A percentile compares a stretch with the other conserved stretches of the same genome.
phyloP scores from a whole-genome alignment of 1,140 invertebrate species.

The Drosophila lacertosa region DNA sequence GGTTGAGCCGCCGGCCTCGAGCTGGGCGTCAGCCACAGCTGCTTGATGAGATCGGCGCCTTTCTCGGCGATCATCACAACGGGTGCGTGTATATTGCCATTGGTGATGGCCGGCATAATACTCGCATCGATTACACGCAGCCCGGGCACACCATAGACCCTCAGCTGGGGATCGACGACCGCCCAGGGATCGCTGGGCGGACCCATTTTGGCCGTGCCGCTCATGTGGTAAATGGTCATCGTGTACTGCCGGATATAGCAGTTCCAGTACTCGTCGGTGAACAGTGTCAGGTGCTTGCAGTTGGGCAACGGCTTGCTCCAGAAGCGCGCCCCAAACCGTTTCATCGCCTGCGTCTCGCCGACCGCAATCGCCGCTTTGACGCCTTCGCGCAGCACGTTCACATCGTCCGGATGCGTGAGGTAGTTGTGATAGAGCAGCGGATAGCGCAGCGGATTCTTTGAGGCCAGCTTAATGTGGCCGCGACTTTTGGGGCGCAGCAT shows the following conservation, averaged over 20 bases:
- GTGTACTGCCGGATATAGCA: conserved; percentile 92
- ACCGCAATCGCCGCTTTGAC: conserved; percentile 93
- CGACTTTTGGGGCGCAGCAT: conserved; percentile 93
- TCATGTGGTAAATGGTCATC: conserved; percentile 94
- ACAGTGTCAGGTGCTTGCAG: conserved; percentile 90
- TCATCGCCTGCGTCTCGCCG: conserved; percentile 90
- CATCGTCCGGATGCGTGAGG: conserved; percentile 91
- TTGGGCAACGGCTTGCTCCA: conserved; percentile 90
- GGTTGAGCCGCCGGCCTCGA: conserved; percentile 22
- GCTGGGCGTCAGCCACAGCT: conserved; percentile 86
- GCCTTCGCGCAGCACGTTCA: conserved; percentile 91
- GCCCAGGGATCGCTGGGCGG: conserved; percentile 89
- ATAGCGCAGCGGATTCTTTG: conserved; percentile 92
- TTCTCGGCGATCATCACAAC: conserved; percentile 97
- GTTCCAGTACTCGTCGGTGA: conserved; percentile 93
- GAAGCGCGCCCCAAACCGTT: conserved; percentile 89
- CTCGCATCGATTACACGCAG: conserved; percentile 86
- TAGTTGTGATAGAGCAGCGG: conserved; percentile 94
- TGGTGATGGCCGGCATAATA: conserved; percentile 87
- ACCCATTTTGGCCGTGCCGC: conserved; percentile 94
- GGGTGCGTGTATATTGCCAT: conserved; percentile 94
- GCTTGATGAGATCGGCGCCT: conserved; percentile 93
- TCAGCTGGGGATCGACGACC: conserved; percentile 91
- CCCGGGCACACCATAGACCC: conserved; percentile 90
- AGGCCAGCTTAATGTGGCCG: conserved; percentile 90